A percentile compares a stretch with the other conserved stretches of the same genome.
Evolutionary conservation across 2,888 invertebrate genomes (phyloP).

Genomic region (Drosophila demipolita): DNA sequence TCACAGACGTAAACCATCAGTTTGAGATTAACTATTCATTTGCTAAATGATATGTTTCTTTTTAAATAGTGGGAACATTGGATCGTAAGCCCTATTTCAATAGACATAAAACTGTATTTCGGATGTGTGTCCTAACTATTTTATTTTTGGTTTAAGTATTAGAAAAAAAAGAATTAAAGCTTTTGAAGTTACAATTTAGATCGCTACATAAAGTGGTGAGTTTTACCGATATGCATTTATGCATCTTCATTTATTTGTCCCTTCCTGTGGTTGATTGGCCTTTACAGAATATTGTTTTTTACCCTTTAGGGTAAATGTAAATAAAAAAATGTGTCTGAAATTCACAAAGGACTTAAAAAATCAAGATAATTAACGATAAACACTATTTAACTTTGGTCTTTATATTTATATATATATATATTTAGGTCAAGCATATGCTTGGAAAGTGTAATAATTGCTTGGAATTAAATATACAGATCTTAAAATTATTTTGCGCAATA

Average conservation of each 20-base stretch:
- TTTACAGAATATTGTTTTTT: not conserved
- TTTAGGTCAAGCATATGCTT: not conserved
- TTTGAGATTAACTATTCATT: not conserved
- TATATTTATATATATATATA: not conserved
- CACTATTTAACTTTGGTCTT: not conserved
- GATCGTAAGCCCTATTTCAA: not conserved
- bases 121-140: not conserved
- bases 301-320: not conserved
- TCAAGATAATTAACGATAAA: not conserved
- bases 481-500: not conserved
- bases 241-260: not conserved
- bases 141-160: too few species aligned
- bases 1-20: not conserved
- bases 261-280: not conserved
- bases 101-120: not conserved
- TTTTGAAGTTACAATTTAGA: not conserved
- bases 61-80: not conserved
- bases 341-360: not conserved
- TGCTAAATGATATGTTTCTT: too few species aligned
- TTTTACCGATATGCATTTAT: not conserved
- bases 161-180: not conserved
- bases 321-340: not conserved
- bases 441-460: not conserved
- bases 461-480: not conserved
- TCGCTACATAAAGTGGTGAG: not conserved